phyloP scores from a whole-genome alignment of 2,797 vertebrate species.

The Champsocephalus esox region DNA sequence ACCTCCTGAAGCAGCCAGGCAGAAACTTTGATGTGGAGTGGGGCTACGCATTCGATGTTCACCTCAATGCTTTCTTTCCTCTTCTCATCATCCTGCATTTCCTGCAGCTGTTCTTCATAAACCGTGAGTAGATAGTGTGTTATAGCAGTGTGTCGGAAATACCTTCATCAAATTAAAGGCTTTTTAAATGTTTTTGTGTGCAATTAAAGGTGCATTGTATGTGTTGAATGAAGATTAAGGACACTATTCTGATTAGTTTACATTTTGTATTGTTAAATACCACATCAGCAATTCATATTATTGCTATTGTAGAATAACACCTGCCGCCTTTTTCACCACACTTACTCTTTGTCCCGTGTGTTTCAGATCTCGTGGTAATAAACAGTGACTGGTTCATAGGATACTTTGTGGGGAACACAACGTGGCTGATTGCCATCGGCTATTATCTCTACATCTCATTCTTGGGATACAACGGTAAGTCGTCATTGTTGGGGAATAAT shows the following conservation, averaged over 20 bases:
- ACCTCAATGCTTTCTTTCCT: constrained; percentile 98
- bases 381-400: constrained; percentile 89
- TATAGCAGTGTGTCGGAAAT: not conserved
- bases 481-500: too few species aligned
- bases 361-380: constrained; percentile 91
- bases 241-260: too few species aligned
- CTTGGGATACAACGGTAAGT: constrained; percentile 96
- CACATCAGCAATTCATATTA: not conserved
- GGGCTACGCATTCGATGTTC: constrained; percentile 98
- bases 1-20: constrained; percentile 91
- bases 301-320: not conserved
- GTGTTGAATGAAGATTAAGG: not conserved
- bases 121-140: constrained; percentile 87
- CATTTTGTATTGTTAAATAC: not conserved
- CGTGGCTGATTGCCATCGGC: constrained; percentile 94
- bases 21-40: constrained; percentile 96
- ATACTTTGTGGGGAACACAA: constrained; percentile 93
- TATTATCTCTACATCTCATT: constrained; percentile 99
- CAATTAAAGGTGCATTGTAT: not conserved
- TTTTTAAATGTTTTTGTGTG: not conserved
- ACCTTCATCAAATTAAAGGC: not conserved
- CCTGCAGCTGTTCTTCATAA: constrained; percentile 97
- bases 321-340: not conserved
- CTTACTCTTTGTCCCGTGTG: constrained; percentile 19
- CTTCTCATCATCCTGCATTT: constrained; percentile 98